Base-by-base conservation (phyloP, 2,797 vertebrate genomes). In the Tarsius wallacei region DNA sequence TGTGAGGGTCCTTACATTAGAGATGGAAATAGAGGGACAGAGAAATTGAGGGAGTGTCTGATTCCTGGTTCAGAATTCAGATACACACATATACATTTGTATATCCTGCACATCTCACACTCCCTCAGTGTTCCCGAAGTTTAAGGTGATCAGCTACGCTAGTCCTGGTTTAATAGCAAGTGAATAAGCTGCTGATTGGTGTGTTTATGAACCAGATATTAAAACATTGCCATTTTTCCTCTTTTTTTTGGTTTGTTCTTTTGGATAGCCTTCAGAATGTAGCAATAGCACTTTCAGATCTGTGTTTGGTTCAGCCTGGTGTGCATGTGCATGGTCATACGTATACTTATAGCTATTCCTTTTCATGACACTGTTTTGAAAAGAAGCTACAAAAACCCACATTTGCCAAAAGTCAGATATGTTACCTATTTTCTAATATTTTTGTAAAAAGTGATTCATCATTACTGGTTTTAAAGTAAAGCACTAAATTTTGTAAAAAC, bases 401-500 rank as follows among this genome's bases (percentile, higher is more conserved):
- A 84, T 91, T 91, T 85, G 74, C 31, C 5, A 7, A 16, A 28
- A 63, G 5, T 66, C 73, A 83, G n/a, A 11, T 76, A 57, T 51
- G 68, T 77, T 68, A 16, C 17, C n/a, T 57, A 47, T 73, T 94
- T 96, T 84, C 33, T 87, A 51, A 33, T 63, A 31, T 66, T 82
- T 71, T 74, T n/a, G 42, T 11, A 53, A 11, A 81, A 84, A 36
- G 7, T 21, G 17, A 82, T 70, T 93, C 9, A 3, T 88, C 71
- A 42, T 77, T 90, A 80, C 59, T 77, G 14, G n/a, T 53, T 90
- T 97, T 93, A 73, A 59, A 51, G 16, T 80, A 90, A 94, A 97
- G 22, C 19, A 16, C 57, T 84, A 77, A 71, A 26, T 17, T 88
- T 76, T 93, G 31, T 42, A 31, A 49, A 77, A 22, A 73, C 64